A percentile compares a stretch with the other conserved stretches of the same genome.
phyloP scores from a whole-genome alignment of 2,888 invertebrate species.

The Heliconius aoede region DNA sequence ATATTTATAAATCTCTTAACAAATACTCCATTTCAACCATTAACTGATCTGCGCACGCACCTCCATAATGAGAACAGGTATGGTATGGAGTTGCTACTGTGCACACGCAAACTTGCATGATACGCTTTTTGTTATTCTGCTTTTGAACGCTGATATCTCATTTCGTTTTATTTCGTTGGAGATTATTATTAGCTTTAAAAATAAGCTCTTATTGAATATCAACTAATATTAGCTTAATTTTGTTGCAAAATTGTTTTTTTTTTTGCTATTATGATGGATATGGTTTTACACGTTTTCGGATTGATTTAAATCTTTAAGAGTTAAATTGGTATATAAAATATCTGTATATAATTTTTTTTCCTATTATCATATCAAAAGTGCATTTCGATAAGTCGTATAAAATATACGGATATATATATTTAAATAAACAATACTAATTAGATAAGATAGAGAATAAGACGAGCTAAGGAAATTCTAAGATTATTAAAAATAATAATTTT shows the following conservation, averaged over 20 bases:
- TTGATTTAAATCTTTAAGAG: no score
- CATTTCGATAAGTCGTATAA: no score
- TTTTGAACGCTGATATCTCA: constrained; percentile 30
- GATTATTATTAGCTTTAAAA: constrained; percentile 49
- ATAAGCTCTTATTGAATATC: constrained; percentile 46
- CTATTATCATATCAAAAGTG: no score
- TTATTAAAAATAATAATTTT: no score
- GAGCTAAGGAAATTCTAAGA: no score
- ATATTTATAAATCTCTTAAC: constrained; percentile 47
- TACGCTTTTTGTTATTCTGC: constrained; percentile 38
- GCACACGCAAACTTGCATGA: constrained; percentile 79
- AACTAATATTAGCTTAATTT: constrained; percentile 37
- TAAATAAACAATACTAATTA: no score
- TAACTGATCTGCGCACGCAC: constrained; percentile 52
- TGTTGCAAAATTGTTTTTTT: constrained; percentile 24
- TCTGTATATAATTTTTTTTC: no score
- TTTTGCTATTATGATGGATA: no score
- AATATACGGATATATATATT: no score
- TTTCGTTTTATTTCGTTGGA: constrained; percentile 36
- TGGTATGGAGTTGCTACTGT: constrained; percentile 51
- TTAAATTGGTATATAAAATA: no score
- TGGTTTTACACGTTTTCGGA: no score
- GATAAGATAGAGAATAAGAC: no score
- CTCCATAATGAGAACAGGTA: constrained; percentile 51
- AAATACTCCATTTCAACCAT: constrained; percentile 46